phyloP scores from a whole-genome alignment of 2,113 vertebrate genomes.

The Carassius carassius region DNA sequence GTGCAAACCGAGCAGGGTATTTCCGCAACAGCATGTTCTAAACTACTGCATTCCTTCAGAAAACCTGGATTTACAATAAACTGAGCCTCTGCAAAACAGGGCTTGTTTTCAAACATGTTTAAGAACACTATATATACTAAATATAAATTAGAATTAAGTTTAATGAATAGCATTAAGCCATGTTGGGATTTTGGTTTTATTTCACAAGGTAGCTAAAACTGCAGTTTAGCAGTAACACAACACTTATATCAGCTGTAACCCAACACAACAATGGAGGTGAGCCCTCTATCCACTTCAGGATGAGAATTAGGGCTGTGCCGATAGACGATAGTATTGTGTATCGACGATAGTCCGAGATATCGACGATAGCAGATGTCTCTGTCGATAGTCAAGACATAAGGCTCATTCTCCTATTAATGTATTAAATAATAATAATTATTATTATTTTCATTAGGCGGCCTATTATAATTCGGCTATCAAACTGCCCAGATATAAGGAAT shows the following conservation, averaged over 20 bases:
- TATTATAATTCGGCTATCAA: no score
- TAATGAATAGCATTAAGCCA: neutral
- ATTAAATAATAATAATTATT: no score
- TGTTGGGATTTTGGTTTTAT: neutral
- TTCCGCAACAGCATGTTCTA: neutral
- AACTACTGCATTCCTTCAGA: neutral
- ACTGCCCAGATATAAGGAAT: no score
- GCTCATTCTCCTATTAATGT: no score
- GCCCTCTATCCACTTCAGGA: neutral
- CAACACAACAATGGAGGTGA: constrained; percentile 13
- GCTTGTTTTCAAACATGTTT: no score
- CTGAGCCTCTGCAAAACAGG: no score
- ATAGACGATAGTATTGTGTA: no score
- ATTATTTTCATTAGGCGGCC: no score
- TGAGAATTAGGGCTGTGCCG: no score
- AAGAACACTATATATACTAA: neutral
- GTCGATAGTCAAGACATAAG: no score
- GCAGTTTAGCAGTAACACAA: constrained; percentile 2
- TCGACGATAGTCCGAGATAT: no score
- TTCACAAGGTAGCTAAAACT: neutral
- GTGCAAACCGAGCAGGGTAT: neutral
- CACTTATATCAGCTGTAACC: neutral
- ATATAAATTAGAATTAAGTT: neutral
- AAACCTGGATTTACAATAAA: neutral
- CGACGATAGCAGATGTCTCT: no score